phyloP scores from a whole-genome alignment of 2,113 vertebrate genomes.

The Oceanites oceanicus region DNA sequence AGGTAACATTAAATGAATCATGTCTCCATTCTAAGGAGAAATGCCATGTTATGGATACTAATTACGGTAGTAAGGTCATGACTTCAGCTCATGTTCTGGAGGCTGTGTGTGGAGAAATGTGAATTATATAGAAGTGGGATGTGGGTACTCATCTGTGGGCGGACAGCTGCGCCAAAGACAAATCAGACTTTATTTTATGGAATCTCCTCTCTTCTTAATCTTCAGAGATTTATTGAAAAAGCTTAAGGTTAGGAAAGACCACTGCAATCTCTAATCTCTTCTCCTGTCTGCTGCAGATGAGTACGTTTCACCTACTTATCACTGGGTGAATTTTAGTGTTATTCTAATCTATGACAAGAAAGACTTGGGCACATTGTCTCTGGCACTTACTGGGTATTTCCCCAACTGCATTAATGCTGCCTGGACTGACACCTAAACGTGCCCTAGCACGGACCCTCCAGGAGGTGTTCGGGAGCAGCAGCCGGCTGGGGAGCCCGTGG shows the following conservation, averaged over 20 bases:
- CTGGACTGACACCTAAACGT: not conserved
- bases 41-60: not conserved
- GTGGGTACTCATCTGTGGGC: not conserved
- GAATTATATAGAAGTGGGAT: not conserved
- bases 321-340: not conserved
- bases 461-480: not conserved
- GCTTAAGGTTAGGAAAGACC: not conserved
- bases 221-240: slow-evolving; percentile 23
- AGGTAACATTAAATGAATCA: not conserved
- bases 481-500: fast-evolving
- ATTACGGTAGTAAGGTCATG: not conserved
- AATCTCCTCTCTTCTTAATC: slow-evolving; percentile 29
- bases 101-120: not conserved
- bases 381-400: not conserved
- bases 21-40: not conserved
- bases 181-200: slow-evolving; percentile 18
- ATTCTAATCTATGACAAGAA: not conserved
- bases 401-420: not conserved
- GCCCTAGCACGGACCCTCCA: not conserved
- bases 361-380: not conserved
- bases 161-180: not conserved
- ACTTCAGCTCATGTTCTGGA: not conserved
- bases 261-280: not conserved
- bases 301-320: not conserved
- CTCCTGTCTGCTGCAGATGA: not conserved